phyloP scores from a whole-genome alignment of 2,888 invertebrate genomes.

The Drosophila kanekoi region DNA sequence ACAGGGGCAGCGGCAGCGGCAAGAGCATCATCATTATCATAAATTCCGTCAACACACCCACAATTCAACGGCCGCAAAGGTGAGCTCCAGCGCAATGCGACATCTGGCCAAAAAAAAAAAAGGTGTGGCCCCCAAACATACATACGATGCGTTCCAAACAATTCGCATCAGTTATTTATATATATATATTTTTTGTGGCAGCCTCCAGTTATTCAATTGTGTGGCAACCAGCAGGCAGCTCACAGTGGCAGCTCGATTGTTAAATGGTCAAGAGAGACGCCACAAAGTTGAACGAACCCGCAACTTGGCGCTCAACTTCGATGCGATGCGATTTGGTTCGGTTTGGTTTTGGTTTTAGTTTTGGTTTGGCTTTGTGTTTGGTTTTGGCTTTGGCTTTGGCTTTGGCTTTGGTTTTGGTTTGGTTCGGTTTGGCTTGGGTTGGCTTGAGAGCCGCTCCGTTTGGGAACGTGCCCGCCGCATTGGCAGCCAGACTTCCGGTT shows the following conservation, averaged over 20 bases:
- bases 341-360: slow-evolving; percentile 8
- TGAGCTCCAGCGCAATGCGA: slow-evolving; percentile 38
- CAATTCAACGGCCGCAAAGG: slow-evolving; percentile 34
- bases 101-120: slow-evolving; percentile 48
- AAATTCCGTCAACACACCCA: slow-evolving; percentile 58
- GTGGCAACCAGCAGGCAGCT: slow-evolving; percentile 18
- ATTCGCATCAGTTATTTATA: slow-evolving; percentile 16
- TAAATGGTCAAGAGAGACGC: slow-evolving; percentile 54
- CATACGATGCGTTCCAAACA: slow-evolving; percentile 18
- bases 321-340: slow-evolving; percentile 19
- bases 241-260: slow-evolving; percentile 47
- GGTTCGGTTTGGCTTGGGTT: slow-evolving; percentile 6
- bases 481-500: slow-evolving; percentile 63
- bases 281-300: slow-evolving; percentile 50
- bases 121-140: slow-evolving; percentile 45
- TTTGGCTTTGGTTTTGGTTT: slow-evolving; percentile 6
- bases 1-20: slow-evolving; percentile 1
- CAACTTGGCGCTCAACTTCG: slow-evolving; percentile 11
- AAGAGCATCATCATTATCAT: slow-evolving; percentile 36
- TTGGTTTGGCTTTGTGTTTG: background rate
- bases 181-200: slow-evolving; percentile 3
- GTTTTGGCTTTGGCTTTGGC: too few species aligned
- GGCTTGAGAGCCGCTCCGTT: slow-evolving; percentile 17
- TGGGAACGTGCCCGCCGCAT: slow-evolving; percentile 48
- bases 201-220: slow-evolving; percentile 41